phyloP scores from a whole-genome alignment of 2,113 vertebrate species.

The Typhlomys cinereus region DNA sequence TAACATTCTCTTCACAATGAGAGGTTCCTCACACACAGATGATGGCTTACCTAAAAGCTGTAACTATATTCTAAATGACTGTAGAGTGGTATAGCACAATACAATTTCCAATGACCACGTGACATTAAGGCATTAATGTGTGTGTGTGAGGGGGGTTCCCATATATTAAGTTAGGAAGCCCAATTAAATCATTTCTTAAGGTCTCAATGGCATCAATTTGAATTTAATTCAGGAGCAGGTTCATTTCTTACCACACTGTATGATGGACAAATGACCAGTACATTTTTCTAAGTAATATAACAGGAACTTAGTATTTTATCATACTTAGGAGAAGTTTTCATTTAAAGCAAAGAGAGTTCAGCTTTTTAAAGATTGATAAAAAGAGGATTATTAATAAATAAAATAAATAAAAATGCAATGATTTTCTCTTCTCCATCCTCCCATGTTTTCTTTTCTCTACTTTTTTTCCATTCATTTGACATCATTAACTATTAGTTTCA shows the following conservation, averaged over 20 bases:
- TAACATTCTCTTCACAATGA: neutral
- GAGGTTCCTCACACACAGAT: neutral
- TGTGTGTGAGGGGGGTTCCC: neutral
- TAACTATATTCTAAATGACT: neutral
- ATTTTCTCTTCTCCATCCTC: neutral
- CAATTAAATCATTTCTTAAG: neutral
- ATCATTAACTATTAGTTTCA: constrained; percentile 38
- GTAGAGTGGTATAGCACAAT: neutral
- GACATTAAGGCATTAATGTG: neutral
- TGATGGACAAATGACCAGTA: neutral
- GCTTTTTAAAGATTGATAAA: neutral
- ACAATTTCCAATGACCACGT: neutral
- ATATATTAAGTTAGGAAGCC: neutral
- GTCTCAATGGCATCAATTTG: neutral
- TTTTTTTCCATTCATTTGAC: constrained; percentile 22
- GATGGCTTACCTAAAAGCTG: neutral
- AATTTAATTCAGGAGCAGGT: neutral
- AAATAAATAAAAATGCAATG: neutral
- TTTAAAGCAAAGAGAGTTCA: neutral
- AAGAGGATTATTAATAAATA: neutral
- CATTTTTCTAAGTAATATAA: neutral
- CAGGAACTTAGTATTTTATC: neutral
- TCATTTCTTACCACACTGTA: neutral
- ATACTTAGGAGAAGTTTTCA: neutral
- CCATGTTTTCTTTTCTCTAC: neutral